Evolutionary conservation across 2,888 invertebrate genomes (phyloP).

Genomic region (Synanthedon vespiformis): DNA sequence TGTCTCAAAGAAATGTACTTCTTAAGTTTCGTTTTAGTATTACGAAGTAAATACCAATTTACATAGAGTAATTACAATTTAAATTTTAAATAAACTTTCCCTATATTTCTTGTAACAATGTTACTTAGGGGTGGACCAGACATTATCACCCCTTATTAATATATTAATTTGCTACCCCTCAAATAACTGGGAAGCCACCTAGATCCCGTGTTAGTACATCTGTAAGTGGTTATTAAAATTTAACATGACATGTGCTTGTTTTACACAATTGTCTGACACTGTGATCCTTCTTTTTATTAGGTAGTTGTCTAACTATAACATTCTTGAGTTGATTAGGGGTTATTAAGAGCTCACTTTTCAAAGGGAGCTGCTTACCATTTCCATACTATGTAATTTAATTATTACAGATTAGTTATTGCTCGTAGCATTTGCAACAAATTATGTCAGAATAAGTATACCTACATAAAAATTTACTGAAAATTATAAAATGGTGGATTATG

Average conservation of each 20-base stretch:
- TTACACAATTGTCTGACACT: not conserved
- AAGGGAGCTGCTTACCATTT: no score
- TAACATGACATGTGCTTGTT: not conserved
- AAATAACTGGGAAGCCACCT: not conserved
- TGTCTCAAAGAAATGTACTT: no score
- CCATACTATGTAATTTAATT: no score
- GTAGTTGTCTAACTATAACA: no score
- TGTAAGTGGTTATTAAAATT: not conserved
- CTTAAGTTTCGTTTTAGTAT: not conserved
- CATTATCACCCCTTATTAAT: slow-evolving; percentile 18
- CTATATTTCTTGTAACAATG: not conserved
- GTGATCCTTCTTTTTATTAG: not conserved
- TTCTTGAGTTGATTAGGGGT: no score
- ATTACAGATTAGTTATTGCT: no score
- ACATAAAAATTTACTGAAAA: no score
- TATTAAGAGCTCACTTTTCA: no score
- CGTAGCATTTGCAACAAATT: no score
- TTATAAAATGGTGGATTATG: no score
- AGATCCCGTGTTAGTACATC: not conserved
- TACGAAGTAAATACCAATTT: not conserved
- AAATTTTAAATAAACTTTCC: slow-evolving; percentile 28
- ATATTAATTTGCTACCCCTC: slow-evolving; percentile 16
- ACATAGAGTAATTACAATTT: slow-evolving; percentile 22
- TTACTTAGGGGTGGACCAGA: not conserved
- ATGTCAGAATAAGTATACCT: no score